Evolutionary conservation across 2,113 vertebrate genomes (phyloP).

Genomic region (Craseonycteris thonglongyai): DNA sequence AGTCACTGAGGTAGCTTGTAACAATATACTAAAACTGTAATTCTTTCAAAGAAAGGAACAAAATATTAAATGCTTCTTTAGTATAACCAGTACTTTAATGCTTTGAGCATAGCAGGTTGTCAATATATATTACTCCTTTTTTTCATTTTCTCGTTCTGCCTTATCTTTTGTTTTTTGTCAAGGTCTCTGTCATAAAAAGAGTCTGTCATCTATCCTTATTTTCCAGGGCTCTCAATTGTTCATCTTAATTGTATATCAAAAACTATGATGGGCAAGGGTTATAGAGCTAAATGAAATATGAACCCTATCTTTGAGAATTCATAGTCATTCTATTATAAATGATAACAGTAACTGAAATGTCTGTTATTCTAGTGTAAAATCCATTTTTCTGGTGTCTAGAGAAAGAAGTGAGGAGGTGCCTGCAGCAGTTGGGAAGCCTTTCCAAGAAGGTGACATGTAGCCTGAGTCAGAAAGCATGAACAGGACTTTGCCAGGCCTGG

Average conservation of each 20-base stretch:
- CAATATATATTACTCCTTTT: neutral
- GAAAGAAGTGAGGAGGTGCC: neutral
- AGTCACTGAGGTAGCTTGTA: neutral
- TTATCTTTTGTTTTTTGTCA: neutral
- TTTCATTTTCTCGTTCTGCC: neutral
- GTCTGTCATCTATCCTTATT: neutral
- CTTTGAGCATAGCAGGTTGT: neutral
- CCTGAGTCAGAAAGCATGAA: neutral
- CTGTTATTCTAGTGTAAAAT: too few species aligned
- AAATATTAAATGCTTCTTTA: neutral
- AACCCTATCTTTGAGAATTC: neutral
- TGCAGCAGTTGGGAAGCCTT: neutral
- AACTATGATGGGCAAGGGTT: neutral
- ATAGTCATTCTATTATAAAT: neutral
- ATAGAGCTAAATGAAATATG: neutral
- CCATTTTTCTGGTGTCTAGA: neutral
- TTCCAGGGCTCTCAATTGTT: neutral
- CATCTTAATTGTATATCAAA: neutral
- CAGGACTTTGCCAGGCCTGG: neutral
- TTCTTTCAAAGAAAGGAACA: neutral
- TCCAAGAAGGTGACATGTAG: neutral
- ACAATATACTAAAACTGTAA: neutral
- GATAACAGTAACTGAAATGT: neutral
- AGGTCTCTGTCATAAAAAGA: neutral
- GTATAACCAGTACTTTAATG: neutral